These are phyloP conservation scores for Chaitophorus viminalis DNA, from an alignment of 2,888 invertebrate species.

Conservation along the genomic window DNA sequence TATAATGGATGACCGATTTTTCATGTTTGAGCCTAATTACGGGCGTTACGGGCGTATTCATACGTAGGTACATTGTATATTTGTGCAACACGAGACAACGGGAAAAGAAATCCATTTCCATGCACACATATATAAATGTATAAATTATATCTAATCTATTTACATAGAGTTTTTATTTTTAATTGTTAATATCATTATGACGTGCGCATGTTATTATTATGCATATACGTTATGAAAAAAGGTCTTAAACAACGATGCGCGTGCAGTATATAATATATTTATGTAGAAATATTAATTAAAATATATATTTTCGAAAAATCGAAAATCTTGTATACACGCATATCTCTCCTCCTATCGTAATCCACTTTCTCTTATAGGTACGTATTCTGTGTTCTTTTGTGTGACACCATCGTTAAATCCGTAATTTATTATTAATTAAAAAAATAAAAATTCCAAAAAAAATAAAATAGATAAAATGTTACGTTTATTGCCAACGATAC, in stretches of 20 bases:
- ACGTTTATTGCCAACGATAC: neutral
- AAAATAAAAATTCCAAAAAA: neutral
- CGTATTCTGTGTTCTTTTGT: neutral
- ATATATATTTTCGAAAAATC: neutral
- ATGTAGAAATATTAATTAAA: neutral
- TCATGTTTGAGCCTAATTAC: neutral
- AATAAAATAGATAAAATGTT: neutral
- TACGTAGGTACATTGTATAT: neutral
- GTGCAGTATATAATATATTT: neutral
- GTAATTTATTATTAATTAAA: conserved; percentile 23
- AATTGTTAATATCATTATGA: too few species aligned
- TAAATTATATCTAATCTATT: too few species aligned
- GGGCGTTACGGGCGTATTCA: neutral
- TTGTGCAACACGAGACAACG: neutral
- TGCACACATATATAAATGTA: too few species aligned
- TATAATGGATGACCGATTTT: neutral
- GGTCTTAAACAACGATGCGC: neutral
- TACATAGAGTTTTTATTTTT: too few species aligned
- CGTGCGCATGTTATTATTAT: too few species aligned
- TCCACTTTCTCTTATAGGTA: neutral
- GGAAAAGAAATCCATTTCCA: neutral
- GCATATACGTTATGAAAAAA: too few species aligned
- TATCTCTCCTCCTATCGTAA: neutral
- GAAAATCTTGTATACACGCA: neutral
- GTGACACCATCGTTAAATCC: neutral